Evolutionary conservation across 2,888 invertebrate genomes (phyloP).

Genomic region (Cynaeus angustus): DNA sequence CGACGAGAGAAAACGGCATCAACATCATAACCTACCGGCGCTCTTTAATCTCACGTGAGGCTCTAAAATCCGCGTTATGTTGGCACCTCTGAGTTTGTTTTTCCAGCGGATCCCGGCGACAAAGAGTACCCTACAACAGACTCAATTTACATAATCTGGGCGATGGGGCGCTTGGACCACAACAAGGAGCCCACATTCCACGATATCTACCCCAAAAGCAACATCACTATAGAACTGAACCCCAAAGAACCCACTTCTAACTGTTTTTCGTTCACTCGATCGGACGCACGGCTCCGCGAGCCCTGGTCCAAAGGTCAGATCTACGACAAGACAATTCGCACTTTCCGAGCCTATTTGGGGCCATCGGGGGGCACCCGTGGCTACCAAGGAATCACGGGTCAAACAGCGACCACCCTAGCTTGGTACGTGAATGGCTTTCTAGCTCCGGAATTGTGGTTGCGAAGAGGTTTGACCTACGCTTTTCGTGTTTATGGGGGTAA

Average conservation of each 20-base stretch:
- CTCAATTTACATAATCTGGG: conserved; percentile 83
- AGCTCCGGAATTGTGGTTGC: conserved; percentile 89
- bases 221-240: conserved; percentile 80
- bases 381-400: conserved; percentile 82
- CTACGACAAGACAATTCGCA: conserved; percentile 81
- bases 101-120: conserved; percentile 83
- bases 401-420: conserved; percentile 82
- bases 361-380: conserved; percentile 88
- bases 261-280: conserved; percentile 82
- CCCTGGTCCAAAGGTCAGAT: conserved; percentile 80
- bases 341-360: conserved; percentile 88
- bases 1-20: conserved; percentile 82
- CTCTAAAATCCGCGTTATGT: too few species aligned
- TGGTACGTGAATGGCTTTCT: conserved; percentile 96
- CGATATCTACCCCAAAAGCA: conserved; percentile 83
- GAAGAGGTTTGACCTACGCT: conserved; percentile 88
- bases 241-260: conserved; percentile 79
- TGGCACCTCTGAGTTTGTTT: too few species aligned
- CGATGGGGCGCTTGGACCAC: conserved; percentile 85
- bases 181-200: conserved; percentile 89
- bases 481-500: conserved; percentile 90
- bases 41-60: conserved; percentile 81
- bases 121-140: conserved; percentile 80
- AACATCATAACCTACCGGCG: conserved; percentile 87
- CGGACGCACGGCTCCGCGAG: conserved; percentile 65